Evolutionary conservation across 2,888 invertebrate species (phyloP).

Genomic region (Parascotia fuliginaria): DNA sequence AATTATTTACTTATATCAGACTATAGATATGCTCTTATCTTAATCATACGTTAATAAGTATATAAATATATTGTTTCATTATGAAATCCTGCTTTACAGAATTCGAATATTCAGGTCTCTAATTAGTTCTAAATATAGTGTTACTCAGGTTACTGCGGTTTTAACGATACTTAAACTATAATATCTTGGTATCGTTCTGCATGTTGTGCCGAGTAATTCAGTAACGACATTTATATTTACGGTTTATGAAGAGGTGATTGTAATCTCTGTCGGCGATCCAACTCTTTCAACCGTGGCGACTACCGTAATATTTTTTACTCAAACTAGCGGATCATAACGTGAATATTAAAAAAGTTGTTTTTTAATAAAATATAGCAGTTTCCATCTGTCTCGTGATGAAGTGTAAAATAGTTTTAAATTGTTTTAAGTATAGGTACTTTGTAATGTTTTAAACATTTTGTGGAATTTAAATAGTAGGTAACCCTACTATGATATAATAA

Average conservation of each 20-base stretch:
- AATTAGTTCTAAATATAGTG: no score
- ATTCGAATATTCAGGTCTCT: not conserved
- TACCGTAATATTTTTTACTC: conserved; percentile 53
- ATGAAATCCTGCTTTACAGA: no score
- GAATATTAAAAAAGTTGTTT: conserved; percentile 35
- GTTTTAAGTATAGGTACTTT: not conserved
- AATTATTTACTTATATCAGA: no score
- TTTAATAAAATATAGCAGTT: conserved; percentile 27
- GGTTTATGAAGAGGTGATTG: conserved; percentile 51
- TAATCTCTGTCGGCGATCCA: conserved; percentile 50
- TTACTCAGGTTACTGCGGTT: no score
- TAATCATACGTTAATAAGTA: no score
- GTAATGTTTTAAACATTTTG: no score
- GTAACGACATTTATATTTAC: conserved; percentile 31
- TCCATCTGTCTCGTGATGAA: conserved; percentile 22
- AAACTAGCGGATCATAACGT: conserved; percentile 34
- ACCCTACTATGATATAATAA: no score
- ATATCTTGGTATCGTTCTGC: not conserved
- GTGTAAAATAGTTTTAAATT: conserved; percentile 3
- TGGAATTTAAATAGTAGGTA: no score
- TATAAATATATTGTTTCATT: no score
- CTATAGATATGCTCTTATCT: no score
- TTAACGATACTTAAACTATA: not conserved
- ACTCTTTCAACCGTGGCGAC: conserved; percentile 56
- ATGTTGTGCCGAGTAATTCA: not conserved